Base-by-base conservation (phyloP, 2,113 vertebrate species). In the Nerophis ophidion region DNA sequence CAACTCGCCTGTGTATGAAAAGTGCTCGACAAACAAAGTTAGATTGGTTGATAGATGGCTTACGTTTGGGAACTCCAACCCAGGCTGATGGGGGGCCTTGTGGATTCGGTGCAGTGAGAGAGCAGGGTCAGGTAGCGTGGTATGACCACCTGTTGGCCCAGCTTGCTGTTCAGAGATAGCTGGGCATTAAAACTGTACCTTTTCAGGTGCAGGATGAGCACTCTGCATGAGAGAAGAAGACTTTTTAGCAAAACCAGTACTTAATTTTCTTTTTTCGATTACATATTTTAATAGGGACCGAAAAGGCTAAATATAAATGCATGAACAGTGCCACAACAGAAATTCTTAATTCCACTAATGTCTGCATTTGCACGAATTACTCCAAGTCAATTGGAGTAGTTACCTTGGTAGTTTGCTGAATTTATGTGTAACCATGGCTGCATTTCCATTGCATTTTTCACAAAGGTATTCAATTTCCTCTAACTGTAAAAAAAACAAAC, bases 391-490 rank as follows among this genome's bases (percentile, higher is more conserved):
- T 11, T 1, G 33, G 26, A 34, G 35, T 16, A 11, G 12, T 14
- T 90, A 94, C 97, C 95, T 95, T 68, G 97, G 97, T 53, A 99
- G 88, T 74, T 93, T 92, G 84, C 94, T 98, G 87, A 99, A 99
- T 85, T 99, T 98, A 79, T 99, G 97, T 2, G 82, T 91, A 60
- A 99, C 96, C 51, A 93, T 90, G 7, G 96, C 97, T 56, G 91
- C 89, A 69, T 98, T 98, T 2, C 94, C 93, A 50, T 87, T 92
- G 84, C 97, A 99, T 72, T 99, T 99, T 75, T 99, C 97, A 88
- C 97, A 99, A 0, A 94, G 95, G 85, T 99, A 99, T 57, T 99
- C 97, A 0, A 99, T 95, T 79, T 99, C 96, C 79, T 99, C 91
- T 84, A 91, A 87, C 97, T 89, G 88, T 65, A 88, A 88, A 74